Conservation (phyloP, 1,140 invertebrate species). For the Epicauta chinensis region DNA sequence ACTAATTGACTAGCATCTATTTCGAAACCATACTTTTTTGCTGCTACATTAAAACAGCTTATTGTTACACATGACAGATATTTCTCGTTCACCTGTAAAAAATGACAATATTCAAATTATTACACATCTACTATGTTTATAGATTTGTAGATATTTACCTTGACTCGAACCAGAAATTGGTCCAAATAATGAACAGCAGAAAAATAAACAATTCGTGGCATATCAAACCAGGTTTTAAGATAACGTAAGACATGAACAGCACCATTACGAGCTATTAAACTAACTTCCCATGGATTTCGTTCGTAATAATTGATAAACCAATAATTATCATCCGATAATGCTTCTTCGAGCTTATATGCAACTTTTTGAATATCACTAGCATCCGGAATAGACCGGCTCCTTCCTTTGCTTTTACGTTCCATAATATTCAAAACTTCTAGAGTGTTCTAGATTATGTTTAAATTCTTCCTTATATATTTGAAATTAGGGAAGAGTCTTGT, state of each 20-base stretch:
- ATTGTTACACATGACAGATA: slow-evolving; percentile 9
- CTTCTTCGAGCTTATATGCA: slow-evolving; percentile 27
- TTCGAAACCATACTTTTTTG: background rate
- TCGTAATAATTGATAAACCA: slow-evolving; percentile 20
- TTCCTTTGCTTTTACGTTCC: slow-evolving; percentile 30
- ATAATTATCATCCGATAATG: slow-evolving; percentile 23
- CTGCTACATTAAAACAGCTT: slow-evolving; percentile 5
- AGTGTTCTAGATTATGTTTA: too few species aligned
- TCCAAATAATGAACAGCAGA: slow-evolving; percentile 26
- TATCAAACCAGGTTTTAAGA: slow-evolving; percentile 27
- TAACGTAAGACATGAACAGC: slow-evolving; percentile 25
- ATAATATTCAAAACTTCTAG: slow-evolving; percentile 5
- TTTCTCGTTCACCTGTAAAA: slow-evolving; percentile 7
- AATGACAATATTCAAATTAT: background rate
- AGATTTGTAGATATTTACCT: slow-evolving; percentile 17
- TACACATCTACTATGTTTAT: slow-evolving; percentile 1
- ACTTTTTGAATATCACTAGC: slow-evolving; percentile 26
- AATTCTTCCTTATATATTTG: too few species aligned
- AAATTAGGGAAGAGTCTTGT: too few species aligned
- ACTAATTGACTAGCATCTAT: slow-evolving; percentile 12
- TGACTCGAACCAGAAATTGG: slow-evolving; percentile 27
- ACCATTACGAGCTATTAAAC: slow-evolving; percentile 20
- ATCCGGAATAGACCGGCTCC: slow-evolving; percentile 30
- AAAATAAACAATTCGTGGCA: slow-evolving; percentile 25
- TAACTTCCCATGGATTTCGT: slow-evolving; percentile 25